Evolutionary conservation across 2,113 vertebrate genomes (phyloP).

Genomic region (Nannospalax galili): DNA sequence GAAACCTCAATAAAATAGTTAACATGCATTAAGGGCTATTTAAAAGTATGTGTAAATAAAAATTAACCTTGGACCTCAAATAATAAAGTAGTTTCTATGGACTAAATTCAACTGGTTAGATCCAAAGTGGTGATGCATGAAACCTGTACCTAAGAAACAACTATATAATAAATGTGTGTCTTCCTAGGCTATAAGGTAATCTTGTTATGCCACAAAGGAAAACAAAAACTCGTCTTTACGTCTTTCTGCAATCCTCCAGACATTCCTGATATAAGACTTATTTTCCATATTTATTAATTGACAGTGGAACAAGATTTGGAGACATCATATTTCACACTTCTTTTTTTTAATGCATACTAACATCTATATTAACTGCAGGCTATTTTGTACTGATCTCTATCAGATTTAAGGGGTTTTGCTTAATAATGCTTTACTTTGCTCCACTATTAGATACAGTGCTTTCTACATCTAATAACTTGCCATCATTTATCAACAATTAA

Average conservation of each 20-base stretch:
- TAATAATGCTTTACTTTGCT: constrained; percentile 42
- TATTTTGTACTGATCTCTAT: neutral
- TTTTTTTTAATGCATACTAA: neutral
- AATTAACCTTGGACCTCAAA: neutral
- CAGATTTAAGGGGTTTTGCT: constrained; percentile 24
- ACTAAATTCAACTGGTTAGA: neutral
- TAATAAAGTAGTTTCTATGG: neutral
- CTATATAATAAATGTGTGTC: neutral
- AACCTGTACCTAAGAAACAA: accelerated
- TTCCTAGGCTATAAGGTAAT: neutral
- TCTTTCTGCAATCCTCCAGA: neutral
- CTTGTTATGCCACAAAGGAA: neutral
- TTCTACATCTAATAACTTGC: constrained; percentile 72
- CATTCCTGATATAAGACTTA: neutral
- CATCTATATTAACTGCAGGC: neutral
- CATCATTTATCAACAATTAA: constrained; percentile 76
- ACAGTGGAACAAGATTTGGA: neutral
- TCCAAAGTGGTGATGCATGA: neutral
- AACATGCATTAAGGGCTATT: neutral
- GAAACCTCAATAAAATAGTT: accelerated
- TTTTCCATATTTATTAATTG: neutral
- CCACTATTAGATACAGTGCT: constrained; percentile 47
- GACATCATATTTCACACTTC: neutral
- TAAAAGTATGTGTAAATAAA: neutral
- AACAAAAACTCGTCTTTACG: neutral